These are phyloP conservation scores for Lasius platythorax DNA, from an alignment of 2,888 invertebrate genomes.

Conservation along the genomic window DNA sequence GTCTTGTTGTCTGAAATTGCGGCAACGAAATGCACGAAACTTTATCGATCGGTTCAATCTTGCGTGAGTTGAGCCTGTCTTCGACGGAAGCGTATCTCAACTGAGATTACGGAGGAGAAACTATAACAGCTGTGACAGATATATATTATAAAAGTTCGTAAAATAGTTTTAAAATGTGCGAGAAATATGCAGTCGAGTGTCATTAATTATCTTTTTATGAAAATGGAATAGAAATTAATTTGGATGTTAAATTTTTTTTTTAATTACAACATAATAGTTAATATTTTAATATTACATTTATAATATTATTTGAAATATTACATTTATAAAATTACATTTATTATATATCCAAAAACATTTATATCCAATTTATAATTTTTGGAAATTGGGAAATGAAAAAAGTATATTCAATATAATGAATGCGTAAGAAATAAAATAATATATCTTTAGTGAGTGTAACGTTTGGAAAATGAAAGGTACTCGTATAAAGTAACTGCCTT, in stretches of 20 bases:
- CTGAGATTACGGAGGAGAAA: not conserved
- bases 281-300: not conserved
- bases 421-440: slow-evolving; percentile 12
- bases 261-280: not conserved
- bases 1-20: slow-evolving; percentile 60
- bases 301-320: not conserved
- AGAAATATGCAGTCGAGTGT: not conserved
- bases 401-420: not conserved
- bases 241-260: no score
- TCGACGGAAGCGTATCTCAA: slow-evolving; percentile 29
- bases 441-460: not conserved
- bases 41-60: slow-evolving; percentile 49
- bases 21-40: slow-evolving; percentile 58
- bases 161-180: not conserved
- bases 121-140: slow-evolving; percentile 12
- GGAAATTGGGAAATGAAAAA: not conserved
- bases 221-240: not conserved
- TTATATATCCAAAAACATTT: no score
- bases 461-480: slow-evolving; percentile 14
- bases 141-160: not conserved
- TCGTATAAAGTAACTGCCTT: slow-evolving; percentile 20
- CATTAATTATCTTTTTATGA: not conserved
- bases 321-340: no score
- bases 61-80: slow-evolving; percentile 38
- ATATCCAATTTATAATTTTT: not conserved